phyloP scores from a whole-genome alignment of 1,140 invertebrate genomes.

The Drosophila melanica region DNA sequence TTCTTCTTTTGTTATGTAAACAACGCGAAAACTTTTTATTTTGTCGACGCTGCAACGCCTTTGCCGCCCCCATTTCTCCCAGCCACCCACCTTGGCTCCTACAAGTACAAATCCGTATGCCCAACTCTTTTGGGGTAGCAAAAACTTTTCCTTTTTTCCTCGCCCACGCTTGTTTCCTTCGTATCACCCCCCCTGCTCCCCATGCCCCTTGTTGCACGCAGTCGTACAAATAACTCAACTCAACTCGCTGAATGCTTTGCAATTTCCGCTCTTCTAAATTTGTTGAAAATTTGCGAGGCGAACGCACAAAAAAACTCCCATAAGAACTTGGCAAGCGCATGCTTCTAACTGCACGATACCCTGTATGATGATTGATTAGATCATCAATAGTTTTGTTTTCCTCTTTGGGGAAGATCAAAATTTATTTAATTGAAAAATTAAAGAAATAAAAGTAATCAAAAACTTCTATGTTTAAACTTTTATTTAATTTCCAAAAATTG shows the following conservation, averaged over 20 bases:
- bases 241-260: constrained; percentile 81
- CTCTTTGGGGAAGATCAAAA: no score
- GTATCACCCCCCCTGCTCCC: no score
- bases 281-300: constrained; percentile 71
- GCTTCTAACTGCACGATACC: not conserved
- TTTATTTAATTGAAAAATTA: no score
- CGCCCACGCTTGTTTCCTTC: no score
- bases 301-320: constrained; percentile 31
- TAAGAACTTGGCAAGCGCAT: not conserved
- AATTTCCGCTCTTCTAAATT: constrained; percentile 83
- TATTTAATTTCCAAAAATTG: no score
- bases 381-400: no score
- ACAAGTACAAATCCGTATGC: constrained; percentile 46
- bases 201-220: not conserved
- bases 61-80: not conserved
- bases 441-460: no score
- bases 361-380: not conserved
- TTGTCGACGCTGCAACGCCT: constrained; percentile 73
- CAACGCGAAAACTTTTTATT: constrained; percentile 75
- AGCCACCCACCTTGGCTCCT: not conserved
- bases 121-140: constrained; percentile 40
- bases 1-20: constrained; percentile 77
- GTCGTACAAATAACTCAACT: constrained; percentile 73
- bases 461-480: no score
- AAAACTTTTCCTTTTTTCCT: constrained; percentile 57